Percentiles rank a stretch among this genome's conserved stretches.
These are phyloP conservation scores for Axinella damicornis DNA, from an alignment of 37 sponge, comb jelly and placozoan genomes.

Conservation along the genomic window DNA sequence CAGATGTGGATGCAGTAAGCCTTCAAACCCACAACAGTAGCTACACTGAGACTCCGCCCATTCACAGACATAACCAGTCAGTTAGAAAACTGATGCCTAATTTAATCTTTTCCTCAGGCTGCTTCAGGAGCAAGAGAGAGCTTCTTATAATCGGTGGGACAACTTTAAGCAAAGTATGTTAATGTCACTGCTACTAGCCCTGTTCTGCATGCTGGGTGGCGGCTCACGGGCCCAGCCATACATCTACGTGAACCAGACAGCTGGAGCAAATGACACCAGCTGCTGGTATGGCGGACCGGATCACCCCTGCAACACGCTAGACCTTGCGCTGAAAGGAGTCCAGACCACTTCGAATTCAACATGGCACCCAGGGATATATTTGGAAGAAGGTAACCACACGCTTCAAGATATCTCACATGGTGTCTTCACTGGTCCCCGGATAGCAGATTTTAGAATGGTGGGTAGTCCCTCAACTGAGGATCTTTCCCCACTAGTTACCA, in stretches of 20 bases:
- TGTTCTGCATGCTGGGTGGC: no score
- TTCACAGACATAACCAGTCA: no score
- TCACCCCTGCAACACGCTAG: not conserved
- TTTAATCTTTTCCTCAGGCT: no score
- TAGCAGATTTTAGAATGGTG: not conserved
- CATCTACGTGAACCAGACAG: not conserved
- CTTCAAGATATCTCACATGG: not conserved
- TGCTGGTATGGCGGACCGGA: not conserved
- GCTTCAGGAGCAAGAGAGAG: no score
- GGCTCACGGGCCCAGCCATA: not conserved
- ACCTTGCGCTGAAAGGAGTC: constrained; percentile 10
- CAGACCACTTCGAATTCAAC: not conserved
- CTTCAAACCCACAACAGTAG: no score
- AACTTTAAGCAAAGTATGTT: no score
- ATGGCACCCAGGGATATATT: not conserved
- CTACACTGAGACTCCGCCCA: no score
- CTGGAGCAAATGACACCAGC: not conserved
- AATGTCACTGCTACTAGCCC: no score
- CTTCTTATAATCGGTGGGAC: no score
- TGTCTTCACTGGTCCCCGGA: not conserved
- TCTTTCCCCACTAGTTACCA: no score
- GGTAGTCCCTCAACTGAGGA: not conserved
- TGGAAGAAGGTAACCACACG: not conserved
- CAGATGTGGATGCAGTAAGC: no score
- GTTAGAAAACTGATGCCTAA: no score